Evolutionary conservation across 2,797 vertebrate species (phyloP).

Genomic region (Alosa sapidissima): DNA sequence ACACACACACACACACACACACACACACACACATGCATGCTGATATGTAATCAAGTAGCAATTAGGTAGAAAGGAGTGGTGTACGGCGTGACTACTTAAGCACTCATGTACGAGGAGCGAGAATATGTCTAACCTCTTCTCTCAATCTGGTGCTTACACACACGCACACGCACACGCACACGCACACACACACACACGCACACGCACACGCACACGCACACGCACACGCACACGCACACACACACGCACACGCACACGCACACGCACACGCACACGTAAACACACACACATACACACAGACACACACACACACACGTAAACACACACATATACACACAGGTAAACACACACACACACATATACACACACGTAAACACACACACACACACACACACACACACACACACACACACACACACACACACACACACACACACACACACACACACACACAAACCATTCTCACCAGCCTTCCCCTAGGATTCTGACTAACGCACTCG

Average conservation of each 20-base stretch:
- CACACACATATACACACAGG: background rate
- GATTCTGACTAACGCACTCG: background rate
- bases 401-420: background rate
- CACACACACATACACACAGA: no score
- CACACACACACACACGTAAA: background rate
- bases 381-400: background rate
- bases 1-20: background rate
- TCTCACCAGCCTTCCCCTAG: background rate
- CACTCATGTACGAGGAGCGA: background rate
- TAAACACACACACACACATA: background rate
- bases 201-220: background rate
- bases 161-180: background rate
- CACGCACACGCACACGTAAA: no score
- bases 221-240: background rate
- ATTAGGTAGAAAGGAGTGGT: conserved; percentile 43
- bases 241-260: background rate
- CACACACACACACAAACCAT: background rate
- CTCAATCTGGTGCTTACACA: background rate
- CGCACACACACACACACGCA: background rate
- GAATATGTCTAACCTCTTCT: background rate
- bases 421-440: no score
- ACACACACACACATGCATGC: background rate
- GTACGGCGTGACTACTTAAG: conserved; percentile 34
- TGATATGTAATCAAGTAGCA: conserved; percentile 49
- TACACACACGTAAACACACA: background rate